Percentiles rank a stretch among this genome's conserved stretches.
phyloP scores from a whole-genome alignment of 2,113 vertebrate species.

The Thamnophis sirtalis region DNA sequence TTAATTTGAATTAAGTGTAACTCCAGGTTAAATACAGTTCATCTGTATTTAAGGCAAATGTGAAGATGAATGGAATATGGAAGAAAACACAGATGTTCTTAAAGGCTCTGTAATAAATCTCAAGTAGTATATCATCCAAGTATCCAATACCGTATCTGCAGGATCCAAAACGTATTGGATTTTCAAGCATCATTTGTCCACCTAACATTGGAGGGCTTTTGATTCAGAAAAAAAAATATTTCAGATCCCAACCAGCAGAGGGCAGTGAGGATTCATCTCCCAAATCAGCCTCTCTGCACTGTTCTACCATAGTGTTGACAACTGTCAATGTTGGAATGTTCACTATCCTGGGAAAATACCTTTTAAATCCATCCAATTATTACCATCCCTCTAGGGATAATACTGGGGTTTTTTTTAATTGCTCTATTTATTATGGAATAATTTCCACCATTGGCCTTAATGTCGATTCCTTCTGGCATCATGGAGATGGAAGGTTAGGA shows the following conservation, averaged over 20 bases:
- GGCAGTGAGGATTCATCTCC: neutral
- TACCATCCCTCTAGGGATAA: neutral
- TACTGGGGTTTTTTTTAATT: neutral
- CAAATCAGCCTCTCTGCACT: neutral
- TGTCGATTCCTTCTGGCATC: neutral
- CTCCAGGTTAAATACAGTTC: neutral
- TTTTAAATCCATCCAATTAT: neutral
- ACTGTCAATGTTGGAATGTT: neutral
- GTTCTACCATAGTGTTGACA: neutral
- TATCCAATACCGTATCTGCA: neutral
- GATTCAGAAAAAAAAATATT: neutral
- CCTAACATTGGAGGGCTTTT: neutral
- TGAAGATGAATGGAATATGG: neutral
- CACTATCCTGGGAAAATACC: neutral
- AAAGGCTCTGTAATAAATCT: neutral
- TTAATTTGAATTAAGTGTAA: neutral
- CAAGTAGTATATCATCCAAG: neutral
- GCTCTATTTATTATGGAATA: constrained; percentile 16
- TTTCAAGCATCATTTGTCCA: neutral
- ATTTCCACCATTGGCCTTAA: constrained; percentile 16
- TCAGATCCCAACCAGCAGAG: constrained; percentile 15
- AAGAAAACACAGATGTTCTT: neutral
- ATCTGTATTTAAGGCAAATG: neutral
- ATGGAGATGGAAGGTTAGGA: neutral
- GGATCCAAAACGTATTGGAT: neutral